Evolutionary conservation across 1,140 invertebrate genomes (phyloP), one percentile per base, ranked within the genome.

Genomic region (Brachionus calyciflorus): DNA sequence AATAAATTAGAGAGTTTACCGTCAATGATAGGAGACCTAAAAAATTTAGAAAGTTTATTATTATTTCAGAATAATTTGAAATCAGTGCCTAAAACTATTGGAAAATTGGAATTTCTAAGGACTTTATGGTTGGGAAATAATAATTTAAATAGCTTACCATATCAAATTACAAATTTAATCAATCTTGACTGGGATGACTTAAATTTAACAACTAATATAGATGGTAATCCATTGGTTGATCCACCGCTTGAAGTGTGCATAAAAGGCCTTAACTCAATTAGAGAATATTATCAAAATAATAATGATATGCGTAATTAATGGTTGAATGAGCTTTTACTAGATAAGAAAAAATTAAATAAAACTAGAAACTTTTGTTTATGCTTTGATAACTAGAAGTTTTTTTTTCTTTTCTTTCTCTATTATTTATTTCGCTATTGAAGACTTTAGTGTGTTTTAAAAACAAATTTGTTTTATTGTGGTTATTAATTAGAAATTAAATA

Each of bases 41-140:
- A 78, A 19, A 80, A 80, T n/a, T 80, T 86, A 17, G 78, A 82
- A 65, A 81, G 83, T 0, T 77, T 86, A 3, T 78, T 85, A 28
- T 77, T 85, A 9, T 82, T 81, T 55, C 80, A 80, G 48, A 86
- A 86, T 79, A 77, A 81, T 6, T 75, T 86, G 2, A 78, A 79
- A 19, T 76, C 70, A 14, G 77, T 86, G 14, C 85, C 85, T 5
- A 82, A 84, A 40, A 78, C 78, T 9, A 63, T 85, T 4, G 82
- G 83, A 75, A 41, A 80, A 12, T 77, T 85, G 78, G 80, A 63
- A 9, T 78, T 82, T 19, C 78, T 86, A 4, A 78, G 81, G 21
- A 81, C 81, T 73, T 73, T 86, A 0, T 85, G 84, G 84, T 75
- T 85, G 5, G 84, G 85, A 6, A 81, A 83, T 63, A 86, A 86